These are phyloP conservation scores for Acleris sparsana DNA, from an alignment of 2,888 invertebrate species.

Conservation along the genomic window DNA sequence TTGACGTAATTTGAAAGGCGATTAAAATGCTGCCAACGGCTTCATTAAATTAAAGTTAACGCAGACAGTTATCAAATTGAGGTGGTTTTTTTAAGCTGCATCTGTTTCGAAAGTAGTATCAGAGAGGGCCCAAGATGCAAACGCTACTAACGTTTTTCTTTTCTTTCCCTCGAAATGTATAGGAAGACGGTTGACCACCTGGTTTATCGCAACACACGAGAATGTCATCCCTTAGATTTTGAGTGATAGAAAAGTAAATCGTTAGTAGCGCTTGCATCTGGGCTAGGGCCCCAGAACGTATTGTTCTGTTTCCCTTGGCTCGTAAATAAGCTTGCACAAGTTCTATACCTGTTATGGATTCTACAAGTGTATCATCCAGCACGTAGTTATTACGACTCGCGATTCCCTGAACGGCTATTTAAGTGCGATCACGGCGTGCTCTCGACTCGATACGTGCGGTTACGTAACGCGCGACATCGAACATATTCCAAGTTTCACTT, in stretches of 20 bases:
- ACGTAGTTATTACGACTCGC: slow-evolving; percentile 24
- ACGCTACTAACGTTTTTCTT: background rate
- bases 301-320: too few relatives aligned
- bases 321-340: background rate
- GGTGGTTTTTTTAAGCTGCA: too few relatives aligned
- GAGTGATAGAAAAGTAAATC: too few relatives aligned
- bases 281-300: too few relatives aligned
- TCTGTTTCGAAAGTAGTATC: too few relatives aligned
- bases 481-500: slow-evolving; percentile 74
- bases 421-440: slow-evolving; percentile 34
- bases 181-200: background rate
- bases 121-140: background rate
- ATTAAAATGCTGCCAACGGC: background rate
- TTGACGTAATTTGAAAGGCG: slow-evolving; percentile 23
- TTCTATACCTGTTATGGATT: slow-evolving; percentile 6
- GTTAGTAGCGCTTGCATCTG: too few relatives aligned
- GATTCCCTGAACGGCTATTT: slow-evolving; percentile 26
- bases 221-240: too few relatives aligned
- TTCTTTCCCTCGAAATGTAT: background rate
- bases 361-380: slow-evolving; percentile 17
- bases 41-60: background rate
- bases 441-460: slow-evolving; percentile 48
- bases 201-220: background rate
- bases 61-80: background rate
- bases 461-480: slow-evolving; percentile 65